Evolutionary conservation across 2,113 vertebrate genomes (phyloP), one percentile per base, ranked within the genome.

Genomic region (Microtus pennsylvanicus): DNA sequence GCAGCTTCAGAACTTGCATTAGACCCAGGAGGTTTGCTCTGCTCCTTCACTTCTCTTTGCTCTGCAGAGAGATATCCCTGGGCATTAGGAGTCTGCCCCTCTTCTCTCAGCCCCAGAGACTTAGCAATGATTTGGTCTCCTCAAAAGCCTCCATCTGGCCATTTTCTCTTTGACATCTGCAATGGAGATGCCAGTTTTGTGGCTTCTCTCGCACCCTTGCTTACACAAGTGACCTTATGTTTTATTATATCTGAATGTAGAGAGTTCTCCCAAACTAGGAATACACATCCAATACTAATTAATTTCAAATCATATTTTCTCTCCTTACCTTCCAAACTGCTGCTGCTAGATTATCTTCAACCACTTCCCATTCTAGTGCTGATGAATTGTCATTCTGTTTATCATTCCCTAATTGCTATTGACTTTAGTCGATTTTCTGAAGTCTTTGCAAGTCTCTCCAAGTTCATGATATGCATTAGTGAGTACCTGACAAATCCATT

Each of bases 321-420:
- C 17, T 19, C 4, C 28, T 91, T 1, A 1, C 47, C 30, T 42
- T n/a, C 47, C 0, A 9, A 3, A 91, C 47, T 45, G 1, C 14
- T 85, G 21, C 3, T 69, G 55, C 7, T 90, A 3, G 14, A 82
- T 61, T 90, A 26, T 76, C 42, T 89, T 16, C 45, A 87, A 19
- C 5, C 67, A 76, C 3, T 1, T 26, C 16, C 30, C 85, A 77
- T 50, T 42, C 81, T 5, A 86, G 26, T 30, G 88, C 2, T 30
- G 61, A 88, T 7, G 91, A 76, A 72, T 33, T 86, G 58, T 77
- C 11, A 80, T 93, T 94, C 81, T 90, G 28, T 76, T 58, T 63
- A 28, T 76, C 17, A 88, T 88, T 85, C 69, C 16, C n/a, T 67
- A 76, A 24, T 76, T 78, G 50, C 33, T 69, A 87, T 61, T 89